Evolutionary conservation across 2,113 vertebrate genomes (phyloP).

Genomic region (Xenotilapia longispinis): DNA sequence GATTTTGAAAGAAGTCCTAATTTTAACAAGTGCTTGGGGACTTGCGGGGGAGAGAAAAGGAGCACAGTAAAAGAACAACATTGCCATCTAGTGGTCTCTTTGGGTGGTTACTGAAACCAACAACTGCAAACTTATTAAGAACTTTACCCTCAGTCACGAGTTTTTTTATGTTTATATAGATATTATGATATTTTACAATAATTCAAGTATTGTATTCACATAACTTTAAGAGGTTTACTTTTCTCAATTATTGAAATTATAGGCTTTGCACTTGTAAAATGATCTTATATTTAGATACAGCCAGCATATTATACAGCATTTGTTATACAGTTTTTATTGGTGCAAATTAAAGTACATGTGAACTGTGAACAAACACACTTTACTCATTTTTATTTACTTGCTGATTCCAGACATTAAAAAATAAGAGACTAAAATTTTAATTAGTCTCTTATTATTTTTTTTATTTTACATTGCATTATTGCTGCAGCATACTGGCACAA

Average conservation of each 20-base stretch:
- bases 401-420: neutral
- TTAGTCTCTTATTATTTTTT: neutral
- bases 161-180: neutral
- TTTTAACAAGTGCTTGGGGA: neutral
- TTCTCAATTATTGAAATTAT: neutral
- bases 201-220: neutral
- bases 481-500: neutral
- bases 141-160: neutral
- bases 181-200: neutral
- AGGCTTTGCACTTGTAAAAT: neutral
- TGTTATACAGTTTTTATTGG: neutral
- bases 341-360: neutral
- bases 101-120: neutral
- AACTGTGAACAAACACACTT: neutral
- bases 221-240: neutral
- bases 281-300: neutral
- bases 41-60: neutral
- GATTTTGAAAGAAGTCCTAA: neutral
- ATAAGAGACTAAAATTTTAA: too few relatives aligned
- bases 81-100: slow-evolving; percentile 30
- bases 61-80: slow-evolving; percentile 12
- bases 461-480: neutral
- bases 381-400: neutral
- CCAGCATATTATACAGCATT: neutral
- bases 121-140: neutral